Evolutionary conservation across 2,888 invertebrate species (phyloP), one percentile per base, ranked within the genome.

Genomic region (Acronicta aceris): DNA sequence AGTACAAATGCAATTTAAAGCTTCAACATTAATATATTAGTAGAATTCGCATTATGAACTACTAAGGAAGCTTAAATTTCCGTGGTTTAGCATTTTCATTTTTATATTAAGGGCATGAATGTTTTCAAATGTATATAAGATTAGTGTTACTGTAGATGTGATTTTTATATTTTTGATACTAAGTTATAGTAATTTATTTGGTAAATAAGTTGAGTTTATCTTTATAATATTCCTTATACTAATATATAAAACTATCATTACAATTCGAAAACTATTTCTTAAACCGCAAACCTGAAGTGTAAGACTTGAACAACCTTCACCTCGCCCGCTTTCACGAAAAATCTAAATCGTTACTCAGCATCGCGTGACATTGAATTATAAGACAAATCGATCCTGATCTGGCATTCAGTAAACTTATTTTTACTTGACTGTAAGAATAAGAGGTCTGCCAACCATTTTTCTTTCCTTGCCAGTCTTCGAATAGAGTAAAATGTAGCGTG

Each of bases 311-410:
- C 13, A 50, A 15, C 72, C 71, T 78, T 81, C 66, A 75, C 71
- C 78, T 74, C 73, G 57, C 43, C n/a, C 58, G 68, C 50, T 63
- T 72, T 64, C 63, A 74, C 73, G 65, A 66, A 74, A 76, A 79
- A 71, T 70, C 54, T 59, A 38, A 62, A 60, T 62, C 56, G 61
- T 66, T 63, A 64, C 36, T 49, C 59, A 71, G 66, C 55, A 65
- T 69, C 58, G 69, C 67, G 61, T 78, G 76, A 77, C 77, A 76
- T 74, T 79, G 80, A 76, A 78, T 75, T 76, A 73, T 51, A 72
- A 74, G 65, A 72, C 54, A 61, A 74, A 69, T 65, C 42, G 61
- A 51, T 59, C 36, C 48, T 45, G 56, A 60, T 71, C 49, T 46
- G 38, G 49, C 54, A 68, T 63, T 59, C 56, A 48, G 51, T 57